Conservation (phyloP, 2,113 vertebrate genomes). For the Aldabrachelys gigantea region DNA sequence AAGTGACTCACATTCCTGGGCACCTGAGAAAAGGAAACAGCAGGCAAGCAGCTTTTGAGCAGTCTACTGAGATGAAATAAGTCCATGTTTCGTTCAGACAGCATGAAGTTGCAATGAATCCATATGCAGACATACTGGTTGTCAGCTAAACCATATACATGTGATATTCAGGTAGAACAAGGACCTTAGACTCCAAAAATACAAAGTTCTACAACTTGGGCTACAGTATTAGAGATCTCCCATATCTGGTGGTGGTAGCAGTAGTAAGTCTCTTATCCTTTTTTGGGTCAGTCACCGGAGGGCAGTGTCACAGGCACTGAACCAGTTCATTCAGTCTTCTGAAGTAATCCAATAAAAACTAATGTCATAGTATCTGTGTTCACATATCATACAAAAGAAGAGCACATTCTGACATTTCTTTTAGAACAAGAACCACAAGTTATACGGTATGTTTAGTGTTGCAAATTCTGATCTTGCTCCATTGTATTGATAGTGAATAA, state of each 20-base stretch:
- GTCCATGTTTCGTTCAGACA: not conserved
- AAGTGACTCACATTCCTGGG: no score
- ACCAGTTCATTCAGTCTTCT: not conserved
- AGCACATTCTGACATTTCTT: not conserved
- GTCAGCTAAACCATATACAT: no score
- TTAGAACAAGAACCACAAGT: not conserved
- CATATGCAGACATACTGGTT: no score
- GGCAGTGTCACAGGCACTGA: not conserved
- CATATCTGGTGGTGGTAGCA: not conserved
- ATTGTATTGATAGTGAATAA: not conserved
- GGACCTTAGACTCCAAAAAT: not conserved
- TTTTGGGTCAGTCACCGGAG: not conserved
- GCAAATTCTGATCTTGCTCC: not conserved
- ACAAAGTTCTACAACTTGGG: not conserved
- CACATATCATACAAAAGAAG: not conserved
- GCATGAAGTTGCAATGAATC: not conserved
- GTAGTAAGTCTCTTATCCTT: not conserved
- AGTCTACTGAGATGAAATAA: not conserved
- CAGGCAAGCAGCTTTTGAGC: not conserved
- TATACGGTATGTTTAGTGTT: not conserved
- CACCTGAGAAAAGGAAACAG: not conserved
- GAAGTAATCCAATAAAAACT: not conserved
- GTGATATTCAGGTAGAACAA: no score
- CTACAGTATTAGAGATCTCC: not conserved
- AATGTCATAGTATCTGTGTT: not conserved